Evolutionary conservation across 2,888 invertebrate species (phyloP), one percentile per base, ranked within the genome.

Genomic region (Tiliacea aurago): DNA sequence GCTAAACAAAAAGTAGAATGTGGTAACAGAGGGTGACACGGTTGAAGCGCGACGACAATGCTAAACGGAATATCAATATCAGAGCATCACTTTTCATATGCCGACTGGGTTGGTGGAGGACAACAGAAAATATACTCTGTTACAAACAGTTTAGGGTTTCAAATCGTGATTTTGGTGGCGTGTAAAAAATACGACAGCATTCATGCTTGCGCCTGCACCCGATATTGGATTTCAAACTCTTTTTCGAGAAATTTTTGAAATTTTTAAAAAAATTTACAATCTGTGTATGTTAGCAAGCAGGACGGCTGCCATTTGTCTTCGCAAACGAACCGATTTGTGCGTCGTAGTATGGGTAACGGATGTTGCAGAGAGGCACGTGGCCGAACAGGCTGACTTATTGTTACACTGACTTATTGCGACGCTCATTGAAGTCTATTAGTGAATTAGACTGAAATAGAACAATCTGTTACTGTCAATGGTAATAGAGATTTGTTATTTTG

Each of bases 261-360:
- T 94, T n/a, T n/a, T n/a, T n/a, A n/a, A n/a, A n/a, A n/a, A n/a
- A n/a, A n/a, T n/a, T n/a, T 93, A 91, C 92, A 92, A 92, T 90
- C 88, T 88, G 89, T 91, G 93, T 93, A 91, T 91, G 90, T 91
- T 90, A 88, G 90, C 89, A 87, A 87, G 91, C 90, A 93, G 53
- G 93, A 91, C 93, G 89, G 91, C 81, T 85, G 88, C 93, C 93
- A 96, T 96, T 96, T 95, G 93, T 96, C 96, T 96, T 95, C 89
- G 93, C 94, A 95, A 96, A 96, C 93, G 95, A 94, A 95, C 93
- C 95, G 95, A 95, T 95, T 93, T 94, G 95, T 94, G 95, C 95
- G 95, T 95, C 91, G 92, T 92, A 92, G 92, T 93, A 93, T 92
- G 93, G 92, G 93, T 95, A 95, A 95, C 95, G 94, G 93, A 96